Evolutionary conservation across 2,888 invertebrate genomes (phyloP).

Genomic region (Euplagia quadripunctaria): DNA sequence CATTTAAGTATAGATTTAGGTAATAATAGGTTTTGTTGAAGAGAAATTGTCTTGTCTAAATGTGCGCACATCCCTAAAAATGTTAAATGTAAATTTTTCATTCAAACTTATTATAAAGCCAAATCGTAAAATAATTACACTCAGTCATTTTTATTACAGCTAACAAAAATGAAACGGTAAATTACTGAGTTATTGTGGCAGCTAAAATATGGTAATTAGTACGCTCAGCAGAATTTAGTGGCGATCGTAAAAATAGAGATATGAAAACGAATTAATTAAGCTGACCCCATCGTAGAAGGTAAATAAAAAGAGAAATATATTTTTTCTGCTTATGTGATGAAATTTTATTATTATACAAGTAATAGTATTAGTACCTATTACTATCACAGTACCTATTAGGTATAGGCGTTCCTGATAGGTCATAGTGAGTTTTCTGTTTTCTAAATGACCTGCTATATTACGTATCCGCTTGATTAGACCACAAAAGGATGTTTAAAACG

Average conservation of each 20-base stretch:
- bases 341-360: not conserved
- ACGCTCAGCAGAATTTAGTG: conserved; percentile 34
- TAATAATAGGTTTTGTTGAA: too few relatives aligned
- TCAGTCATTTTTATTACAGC: conserved; percentile 18
- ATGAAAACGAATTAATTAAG: conserved; percentile 45
- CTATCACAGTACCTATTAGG: not conserved
- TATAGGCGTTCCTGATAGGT: too few relatives aligned
- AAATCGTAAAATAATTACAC: conserved; percentile 9
- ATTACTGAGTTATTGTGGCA: conserved; percentile 36
- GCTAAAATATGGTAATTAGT: conserved; percentile 47
- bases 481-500: not conserved
- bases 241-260: conserved; percentile 51
- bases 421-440: too few relatives aligned
- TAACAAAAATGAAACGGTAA: conserved; percentile 19
- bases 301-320: conserved; percentile 16
- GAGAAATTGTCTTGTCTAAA: too few relatives aligned
- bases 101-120: not conserved
- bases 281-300: conserved; percentile 11
- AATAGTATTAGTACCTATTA: not conserved
- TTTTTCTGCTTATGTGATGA: not conserved
- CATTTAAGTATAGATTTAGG: too few relatives aligned
- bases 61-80: too few relatives aligned
- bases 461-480: not conserved
- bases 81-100: not conserved
- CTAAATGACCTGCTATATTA: too few relatives aligned